Evolutionary conservation across 2,113 vertebrate genomes (phyloP), one percentile per base, ranked within the genome.

Genomic region (Chelonoidis abingdonii): DNA sequence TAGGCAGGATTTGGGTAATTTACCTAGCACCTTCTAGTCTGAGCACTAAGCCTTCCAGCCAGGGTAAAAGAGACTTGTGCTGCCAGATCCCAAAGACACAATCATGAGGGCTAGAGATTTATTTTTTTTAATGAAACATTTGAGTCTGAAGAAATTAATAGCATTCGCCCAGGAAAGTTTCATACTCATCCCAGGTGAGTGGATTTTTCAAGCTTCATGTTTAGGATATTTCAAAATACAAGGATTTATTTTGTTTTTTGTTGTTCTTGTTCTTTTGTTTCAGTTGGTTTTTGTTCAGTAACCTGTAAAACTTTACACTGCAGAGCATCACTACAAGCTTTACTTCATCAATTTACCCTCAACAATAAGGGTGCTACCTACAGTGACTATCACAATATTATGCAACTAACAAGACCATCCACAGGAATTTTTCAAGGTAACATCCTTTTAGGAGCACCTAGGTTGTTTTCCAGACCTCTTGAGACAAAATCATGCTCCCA

Each of bases 341-440:
- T 57, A 96, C 92, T 87, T 85, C 92, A 87, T 54, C 29, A 78
- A 89, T 96, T 94, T 0, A 88, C 79, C 31, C 62, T 91, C 75
- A 81, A 79, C 95, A 95, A 91, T 47, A 90, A 84, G 35, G 65
- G 80, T 92, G 80, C 57, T 90, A 65, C 88, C 81, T 89, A 88
- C 56, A 93, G 83, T 78, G 5, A 65, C 22, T 47, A 72, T 50
- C 35, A 27, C 1, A 95, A 31, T 11, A 72, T 13, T 1, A 3
- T 9, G 44, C 50, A 19, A 65, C n/a, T 89, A 90, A 89, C 35
- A 44, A 80, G 89, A 50, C 1, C 41, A 84, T 8, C 38, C 72
- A 72, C 65, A 50, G 72, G 52, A 92, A 78, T 84, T 86, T 82
- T n/a, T 80, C 83, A 92, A 80, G 49, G 86, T 44, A 47, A 72